Evolutionary conservation across 2,113 vertebrate genomes (phyloP).

Genomic region (Gadus chalcogrammus): DNA sequence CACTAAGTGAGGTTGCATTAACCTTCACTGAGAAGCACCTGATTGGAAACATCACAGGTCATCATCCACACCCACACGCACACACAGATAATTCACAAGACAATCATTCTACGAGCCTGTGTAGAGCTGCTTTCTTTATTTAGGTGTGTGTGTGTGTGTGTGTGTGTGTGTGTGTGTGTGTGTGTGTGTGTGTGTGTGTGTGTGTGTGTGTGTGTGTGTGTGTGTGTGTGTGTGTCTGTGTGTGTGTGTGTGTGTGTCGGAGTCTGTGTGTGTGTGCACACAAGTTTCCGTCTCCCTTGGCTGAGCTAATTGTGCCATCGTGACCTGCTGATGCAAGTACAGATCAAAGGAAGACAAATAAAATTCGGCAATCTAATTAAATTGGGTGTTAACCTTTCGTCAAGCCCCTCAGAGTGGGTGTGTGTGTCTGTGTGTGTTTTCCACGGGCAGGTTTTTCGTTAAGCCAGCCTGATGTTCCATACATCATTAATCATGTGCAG

Average conservation of each 20-base stretch:
- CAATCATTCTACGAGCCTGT: too few relatives aligned
- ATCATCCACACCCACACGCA: too few relatives aligned
- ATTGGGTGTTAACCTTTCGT: neutral
- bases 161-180: constrained; percentile 6
- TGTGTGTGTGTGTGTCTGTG: constrained; percentile 19
- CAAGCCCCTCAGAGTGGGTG: neutral
- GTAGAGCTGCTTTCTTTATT: too few relatives aligned
- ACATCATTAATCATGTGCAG: too few relatives aligned
- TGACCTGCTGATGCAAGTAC: constrained; percentile 3
- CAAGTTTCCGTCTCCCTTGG: neutral
- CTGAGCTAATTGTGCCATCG: neutral
- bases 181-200: constrained; percentile 7
- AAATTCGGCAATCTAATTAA: neutral
- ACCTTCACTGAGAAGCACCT: too few relatives aligned
- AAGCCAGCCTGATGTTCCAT: too few relatives aligned
- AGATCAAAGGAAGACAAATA: neutral
- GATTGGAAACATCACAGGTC: too few relatives aligned
- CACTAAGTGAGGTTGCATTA: too few relatives aligned
- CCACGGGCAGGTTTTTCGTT: neutral
- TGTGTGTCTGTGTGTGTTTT: neutral
- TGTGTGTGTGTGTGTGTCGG: neutral
- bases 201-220: constrained; percentile 9
- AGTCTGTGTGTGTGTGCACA: neutral
- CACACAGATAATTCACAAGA: too few relatives aligned
- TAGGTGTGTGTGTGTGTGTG: neutral